Base-by-base conservation (phyloP, 2,888 invertebrate species). In the Argynnis bischoffii region DNA sequence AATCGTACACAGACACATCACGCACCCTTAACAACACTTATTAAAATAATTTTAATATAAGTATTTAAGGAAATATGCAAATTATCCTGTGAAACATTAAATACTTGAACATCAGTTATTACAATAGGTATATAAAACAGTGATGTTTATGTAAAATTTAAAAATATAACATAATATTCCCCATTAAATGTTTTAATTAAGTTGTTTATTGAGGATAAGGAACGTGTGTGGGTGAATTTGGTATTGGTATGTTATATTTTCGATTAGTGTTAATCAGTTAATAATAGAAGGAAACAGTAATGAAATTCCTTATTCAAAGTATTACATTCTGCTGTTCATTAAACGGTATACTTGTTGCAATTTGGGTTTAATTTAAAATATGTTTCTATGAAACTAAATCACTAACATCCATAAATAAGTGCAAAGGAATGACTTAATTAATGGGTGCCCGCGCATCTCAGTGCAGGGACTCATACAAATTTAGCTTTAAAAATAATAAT, bases 401-500 rank as follows among this genome's bases (percentile, higher is more conserved):
- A 65, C 53, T 61, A 60, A 21, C 47, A 63, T 65, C 65, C 55
- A 63, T 60, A 69, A 64, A 69, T 67, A 65, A 64, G 69, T 65
- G 66, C 56, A 70, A 70, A 67, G 72, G 74, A 74, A 74, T 74
- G 72, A 65, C 66, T 68, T 73, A 72, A 70, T 66, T 63, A 69
- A 69, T 61, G 64, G 68, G 65, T 71, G 63, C 60, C 66, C 72
- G 64, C 53, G 63, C 67, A 67, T 54, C 47, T 55, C 60, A 55
- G 64, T 67, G 70, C 67, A 68, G 61, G 67, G 65, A 67, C 69
- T 67, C 67, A 70, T 66, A 71, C 71, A 72, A 69, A 67, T 64
- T 64, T 55, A 72, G 64, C 50, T 72, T 51, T 76, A 76, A 79
- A 77, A 74, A 79, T 83, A 74, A 79, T 83, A 86, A 81, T 81